Base-by-base conservation (phyloP, 2,888 invertebrate species). In the Colostygia pectinataria region DNA sequence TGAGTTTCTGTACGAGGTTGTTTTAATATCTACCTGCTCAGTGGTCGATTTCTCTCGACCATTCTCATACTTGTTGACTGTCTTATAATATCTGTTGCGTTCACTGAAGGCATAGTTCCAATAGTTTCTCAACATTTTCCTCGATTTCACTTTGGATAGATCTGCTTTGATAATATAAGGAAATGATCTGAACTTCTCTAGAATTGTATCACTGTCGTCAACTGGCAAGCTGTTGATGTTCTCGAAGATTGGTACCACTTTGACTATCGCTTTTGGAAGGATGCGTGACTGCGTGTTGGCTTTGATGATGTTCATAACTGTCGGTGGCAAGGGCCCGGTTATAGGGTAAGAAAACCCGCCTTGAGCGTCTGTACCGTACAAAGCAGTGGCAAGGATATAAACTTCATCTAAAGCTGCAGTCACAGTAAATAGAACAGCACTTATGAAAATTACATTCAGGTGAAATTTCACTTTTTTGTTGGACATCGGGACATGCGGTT, bases 251-350 rank as follows among this genome's bases (percentile, higher is more conserved):
- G 36, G 20, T 23, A 36, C 23, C 4, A 44, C 29, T 44, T 44
- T 44, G n/a, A 44, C 15, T 4, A 8, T 36, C 1, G 23, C 23
- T 15, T 36, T 28, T 1, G 36, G 36, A 10, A 23, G 2, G 1
- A 44, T 36, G 2, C 36, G 43, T 28, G 43, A 14, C 9, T 34
- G 36, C 27, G 28, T 20, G 14, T 44, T 36, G 7, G 23, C 8
- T 44, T 29, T 44, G 14, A 44, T 44, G 43, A 44, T 29, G 7
- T 36, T 13, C 3, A 36, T 29, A 29, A 29, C 9, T 8, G 23
- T 2, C 9, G 28, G 3, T 9, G 43, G 29, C 10, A 44, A 13
- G 2, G 43, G 43, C 0, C 43, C 36, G 10, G 14, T 23, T 2
- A 36, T 13, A n/a, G n/a, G 2, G 29, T 7, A 1, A 36, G 0